Base-by-base conservation (phyloP, 2,797 vertebrate species). In the Vireo griseus region DNA sequence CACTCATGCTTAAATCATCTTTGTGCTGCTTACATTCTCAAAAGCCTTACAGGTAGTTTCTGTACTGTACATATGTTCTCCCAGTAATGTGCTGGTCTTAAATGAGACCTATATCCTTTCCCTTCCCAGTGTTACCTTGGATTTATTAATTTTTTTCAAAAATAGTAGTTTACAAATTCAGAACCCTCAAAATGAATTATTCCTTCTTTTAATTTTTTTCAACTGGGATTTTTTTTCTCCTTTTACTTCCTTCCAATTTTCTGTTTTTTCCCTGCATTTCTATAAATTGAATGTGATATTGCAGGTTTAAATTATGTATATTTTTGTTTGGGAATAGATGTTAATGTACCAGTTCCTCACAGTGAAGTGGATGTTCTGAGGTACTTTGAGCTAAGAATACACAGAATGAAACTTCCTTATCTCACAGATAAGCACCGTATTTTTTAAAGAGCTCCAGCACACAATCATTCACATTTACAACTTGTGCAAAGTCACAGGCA, bases 401-500 rank as follows among this genome's bases (percentile, higher is more conserved):
- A 52, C 18, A 72, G 39, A 89, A 74, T 51, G 5, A 91, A 82
- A 47, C 19, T 51, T 73, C 17, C 31, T 87, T 80, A 85, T 87
- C 68, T 80, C 45, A 67, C 28, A 82, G 57, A 82, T 71, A 92
- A 93, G 20, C 8, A n/a, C 21, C 10, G 4, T 68, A 57, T 18
- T 40, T 77, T 85, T 67, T 10, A 33, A 91, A 77, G 28, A 24
- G 9, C 28, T 94, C 13, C 40, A 84, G 63, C 40, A 58, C 26
- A 79, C 1, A 24, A 31, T 20, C 71, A 69, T 92, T 93, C 63
- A 42, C 11, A 51, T 86, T 89, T 82, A 65, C 40, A 88, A 65
- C 33, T 77, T 55, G 6, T 25, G 65, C 31, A 31, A 84, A 86
- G 54, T 75, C 73, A n/a, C 16, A 77, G 88, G 82, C 85, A 97